Conservation (phyloP, 2,888 invertebrate species). For the Drosophila quinaria region DNA sequence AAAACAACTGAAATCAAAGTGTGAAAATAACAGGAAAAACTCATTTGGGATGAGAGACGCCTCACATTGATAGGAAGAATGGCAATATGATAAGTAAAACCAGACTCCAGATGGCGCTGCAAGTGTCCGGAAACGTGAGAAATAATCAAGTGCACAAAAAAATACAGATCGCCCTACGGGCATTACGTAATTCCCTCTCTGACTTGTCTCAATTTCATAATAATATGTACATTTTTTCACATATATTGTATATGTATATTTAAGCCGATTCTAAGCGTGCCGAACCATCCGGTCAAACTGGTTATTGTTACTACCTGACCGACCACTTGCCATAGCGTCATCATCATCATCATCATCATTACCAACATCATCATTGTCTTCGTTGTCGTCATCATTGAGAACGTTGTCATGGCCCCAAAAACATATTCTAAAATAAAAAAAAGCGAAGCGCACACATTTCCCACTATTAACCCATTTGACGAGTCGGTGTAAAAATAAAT, state of each 20-base stretch:
- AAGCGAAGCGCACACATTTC: constrained; percentile 44
- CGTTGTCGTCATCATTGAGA: constrained; percentile 19
- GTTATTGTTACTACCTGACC: constrained; percentile 61
- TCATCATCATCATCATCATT: constrained; percentile 20
- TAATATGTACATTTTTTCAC: constrained; percentile 7
- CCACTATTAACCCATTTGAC: constrained; percentile 76
- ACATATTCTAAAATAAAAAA: too few species aligned
- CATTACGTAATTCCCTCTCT: constrained; percentile 45
- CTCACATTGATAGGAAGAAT: constrained; percentile 13
- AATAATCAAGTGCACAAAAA: constrained; percentile 11
- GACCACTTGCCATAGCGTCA: constrained; percentile 37
- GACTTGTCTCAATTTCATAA: constrained; percentile 10
- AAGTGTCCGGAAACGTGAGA: constrained; percentile 13
- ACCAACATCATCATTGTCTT: constrained; percentile 22
- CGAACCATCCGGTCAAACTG: constrained; percentile 71
- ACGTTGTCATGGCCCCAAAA: constrained; percentile 51
- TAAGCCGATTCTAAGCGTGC: constrained; percentile 64
- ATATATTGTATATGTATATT: constrained; percentile 10
- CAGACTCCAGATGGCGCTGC: constrained; percentile 40
- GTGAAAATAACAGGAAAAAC: not conserved
- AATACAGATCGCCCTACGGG: constrained; percentile 8
- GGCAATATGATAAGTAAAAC: constrained; percentile 8
- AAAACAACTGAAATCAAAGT: constrained; percentile 2
- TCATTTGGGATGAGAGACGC: not conserved
- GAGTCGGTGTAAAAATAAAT: constrained; percentile 71